Base-by-base conservation (phyloP, 2,113 vertebrate species). In the Uropsilus gracilis region DNA sequence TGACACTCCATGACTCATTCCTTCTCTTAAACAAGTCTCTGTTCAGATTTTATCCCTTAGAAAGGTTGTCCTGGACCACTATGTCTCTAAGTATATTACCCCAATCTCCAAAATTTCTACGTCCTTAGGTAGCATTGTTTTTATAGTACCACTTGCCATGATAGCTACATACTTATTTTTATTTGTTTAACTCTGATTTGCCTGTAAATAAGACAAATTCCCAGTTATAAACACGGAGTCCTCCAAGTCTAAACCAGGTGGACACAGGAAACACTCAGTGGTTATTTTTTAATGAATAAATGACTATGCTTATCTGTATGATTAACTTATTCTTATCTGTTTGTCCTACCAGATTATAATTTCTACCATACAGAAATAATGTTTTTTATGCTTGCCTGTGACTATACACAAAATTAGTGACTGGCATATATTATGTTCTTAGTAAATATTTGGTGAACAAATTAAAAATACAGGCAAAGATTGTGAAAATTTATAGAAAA, bases 401-500 rank as follows among this genome's bases (percentile, higher is more conserved):
- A 50, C 30, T 34, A 16, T 39, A 57, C 42, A 50, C 78, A 85
- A 90, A 13, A 84, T 30, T 46, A 55, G 26, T 84, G 9, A 14
- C 7, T 44, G 9, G 34, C 59, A 72, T 22, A 18, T 39, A 14
- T 5, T n/a, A 89, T 63, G 6, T 72, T 84, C 82, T 95, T 75
- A 93, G 50, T 30, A 89, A 87, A 94, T 73, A 93, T 34, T 82
- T 86, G 3, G 22, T 46, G 39, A 93, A 89, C 94, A 48, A 89
- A 68, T 44, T 53, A 26, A 59, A 73, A 66, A 71, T 44, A 77
- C 66, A 77, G 75, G 46, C 34, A 84, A 76, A 95, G 95, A 16
- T 59, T 85, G 39, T 68, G 24, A 63, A 66, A 85, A 42, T 81
- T 95, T 88, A 92, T 48, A 61, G 50, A 94, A 89, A 92, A 91